Evolutionary conservation across 2,888 invertebrate species (phyloP).

Genomic region (Alsophila aescularia): DNA sequence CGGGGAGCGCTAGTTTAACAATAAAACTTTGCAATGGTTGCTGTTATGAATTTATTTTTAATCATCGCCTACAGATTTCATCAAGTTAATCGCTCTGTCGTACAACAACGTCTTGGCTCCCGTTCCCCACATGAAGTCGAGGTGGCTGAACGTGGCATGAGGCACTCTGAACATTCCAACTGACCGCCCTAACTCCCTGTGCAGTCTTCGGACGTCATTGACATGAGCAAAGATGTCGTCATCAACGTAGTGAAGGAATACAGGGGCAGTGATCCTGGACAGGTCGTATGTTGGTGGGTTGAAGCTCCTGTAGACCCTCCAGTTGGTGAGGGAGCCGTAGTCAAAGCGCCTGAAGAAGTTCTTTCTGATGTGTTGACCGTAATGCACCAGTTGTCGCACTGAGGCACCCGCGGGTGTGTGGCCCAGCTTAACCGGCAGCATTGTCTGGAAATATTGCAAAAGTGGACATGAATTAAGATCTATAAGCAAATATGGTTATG

Average conservation of each 20-base stretch:
- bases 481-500: too few species aligned
- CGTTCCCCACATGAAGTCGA: slow-evolving; percentile 88
- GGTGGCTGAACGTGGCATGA: slow-evolving; percentile 85
- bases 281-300: slow-evolving; percentile 84
- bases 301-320: slow-evolving; percentile 74
- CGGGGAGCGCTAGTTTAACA: too few species aligned
- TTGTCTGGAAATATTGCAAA: slow-evolving; percentile 69
- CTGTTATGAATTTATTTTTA: slow-evolving; percentile 14
- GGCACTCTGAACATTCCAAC: slow-evolving; percentile 81
- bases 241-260: slow-evolving; percentile 85
- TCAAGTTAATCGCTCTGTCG: slow-evolving; percentile 75
- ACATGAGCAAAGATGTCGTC: slow-evolving; percentile 85
- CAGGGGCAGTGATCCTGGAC: slow-evolving; percentile 78
- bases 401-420: slow-evolving; percentile 88
- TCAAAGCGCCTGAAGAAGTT: slow-evolving; percentile 80
- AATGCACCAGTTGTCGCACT: slow-evolving; percentile 88
- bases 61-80: slow-evolving; percentile 56
- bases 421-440: slow-evolving; percentile 86
- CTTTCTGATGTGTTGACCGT: slow-evolving; percentile 84
- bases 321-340: slow-evolving; percentile 75
- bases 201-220: slow-evolving; percentile 77
- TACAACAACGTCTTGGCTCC: slow-evolving; percentile 83
- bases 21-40: too few species aligned
- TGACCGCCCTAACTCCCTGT: slow-evolving; percentile 71
- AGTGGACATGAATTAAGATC: too few species aligned